Base-by-base conservation (phyloP, 2,888 invertebrate species). In the Mythimna lalbum region DNA sequence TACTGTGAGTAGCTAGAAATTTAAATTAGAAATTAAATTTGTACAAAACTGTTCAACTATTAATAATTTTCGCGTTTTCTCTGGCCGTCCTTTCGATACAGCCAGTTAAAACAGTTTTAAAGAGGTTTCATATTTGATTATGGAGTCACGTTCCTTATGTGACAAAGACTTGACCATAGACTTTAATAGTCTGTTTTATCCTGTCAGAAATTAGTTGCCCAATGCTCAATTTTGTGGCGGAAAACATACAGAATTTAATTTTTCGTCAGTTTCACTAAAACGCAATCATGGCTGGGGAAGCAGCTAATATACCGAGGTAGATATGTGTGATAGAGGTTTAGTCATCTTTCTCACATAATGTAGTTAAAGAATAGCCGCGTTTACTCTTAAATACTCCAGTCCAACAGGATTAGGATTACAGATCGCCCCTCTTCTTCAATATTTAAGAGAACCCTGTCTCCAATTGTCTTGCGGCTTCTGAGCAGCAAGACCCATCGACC, bases 241-340 rank as follows among this genome's bases (percentile, higher is more conserved):
- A 43, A 33, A 23, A 12, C 21, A 43, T 43, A 4, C n/a, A 33
- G 56, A 14, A n/a, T 36, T 21, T 21, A 57, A 31, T 33, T 36
- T 57, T 57, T 57, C 57, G 3, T 57, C 17, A 19, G 23, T 47
- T 27, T 19, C 12, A 3, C 14, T 19, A 23, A 57, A 63, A 47
- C 31, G 6, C n/a, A 63, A 50, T 59, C 47, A 77, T 77, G 77
- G 67, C 80, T 43, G 80, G 77, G 10, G 75, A 80, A 64, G 56
- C 56, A 50, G 63, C 12, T 14, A 39, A 63, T 49, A 4, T 70
- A 3, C 23, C 33, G 12, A 57, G 57, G 57, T 14, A 27, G 63
- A 27, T 52, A 27, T 27, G 27, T 27, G 27, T 27, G 27, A 27
- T 27, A 27, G 27, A 27, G 27, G 6, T 50, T 64, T 31, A 43